Conservation (phyloP, 2,888 invertebrate genomes). For the Mantis religiosa region DNA sequence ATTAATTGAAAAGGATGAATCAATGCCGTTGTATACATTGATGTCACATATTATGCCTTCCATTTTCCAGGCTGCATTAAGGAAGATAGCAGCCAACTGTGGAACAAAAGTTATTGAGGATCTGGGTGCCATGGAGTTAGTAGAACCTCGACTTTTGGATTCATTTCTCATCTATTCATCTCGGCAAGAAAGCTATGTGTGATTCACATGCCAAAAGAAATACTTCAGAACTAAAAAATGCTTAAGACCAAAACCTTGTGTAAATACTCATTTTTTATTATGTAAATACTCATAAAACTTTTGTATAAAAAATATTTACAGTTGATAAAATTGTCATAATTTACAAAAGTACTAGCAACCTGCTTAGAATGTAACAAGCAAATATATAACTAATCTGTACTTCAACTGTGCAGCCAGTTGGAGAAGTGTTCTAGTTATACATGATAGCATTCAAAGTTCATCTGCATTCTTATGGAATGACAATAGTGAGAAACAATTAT, state of each 20-base stretch:
- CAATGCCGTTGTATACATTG: too few species aligned
- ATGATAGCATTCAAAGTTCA: too few species aligned
- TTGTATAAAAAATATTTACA: background rate
- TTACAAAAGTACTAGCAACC: background rate
- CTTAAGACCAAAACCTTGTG: background rate
- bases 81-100: constrained; percentile 58
- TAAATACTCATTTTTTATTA: background rate
- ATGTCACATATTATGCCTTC: too few species aligned
- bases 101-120: constrained; percentile 51
- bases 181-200: constrained; percentile 76
- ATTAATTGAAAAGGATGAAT: too few species aligned
- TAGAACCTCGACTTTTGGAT: constrained; percentile 71
- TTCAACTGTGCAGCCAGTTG: too few species aligned
- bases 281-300: background rate
- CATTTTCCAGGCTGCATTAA: constrained; percentile 55
- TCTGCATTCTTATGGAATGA: too few species aligned
- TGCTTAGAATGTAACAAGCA: background rate
- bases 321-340: background rate
- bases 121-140: constrained; percentile 66
- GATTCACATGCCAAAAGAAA: constrained; percentile 32
- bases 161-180: constrained; percentile 75
- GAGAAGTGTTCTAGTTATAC: too few species aligned
- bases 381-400: too few species aligned
- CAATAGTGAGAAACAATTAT: too few species aligned
- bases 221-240: background rate